Base-by-base conservation (phyloP, 2,888 invertebrate genomes). In the Campopleginae sp. region DNA sequence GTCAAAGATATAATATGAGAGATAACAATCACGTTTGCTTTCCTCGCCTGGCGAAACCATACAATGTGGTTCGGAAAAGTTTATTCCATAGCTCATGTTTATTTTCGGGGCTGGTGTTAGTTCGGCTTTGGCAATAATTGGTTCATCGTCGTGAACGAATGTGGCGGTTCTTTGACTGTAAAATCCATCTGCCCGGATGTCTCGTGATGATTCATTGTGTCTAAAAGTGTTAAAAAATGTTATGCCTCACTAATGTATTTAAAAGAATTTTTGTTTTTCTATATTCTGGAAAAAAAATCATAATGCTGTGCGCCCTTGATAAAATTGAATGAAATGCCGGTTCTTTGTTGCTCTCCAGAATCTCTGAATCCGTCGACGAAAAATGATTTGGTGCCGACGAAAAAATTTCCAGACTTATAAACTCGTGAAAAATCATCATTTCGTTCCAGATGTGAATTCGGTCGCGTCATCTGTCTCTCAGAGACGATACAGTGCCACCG, bases 401-500 rank as follows among this genome's bases (percentile, higher is more conserved):
- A 81, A 42, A 79, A 65, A 72, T 42, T 44, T 51, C 7, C 54
- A 72, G 46, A 71, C 23, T 33, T 77, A 68, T 80, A 38, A 68
- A 51, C 51, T 48, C 8, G 38, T 31, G 17, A 23, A 54, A 54
- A 68, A 48, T 48, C 48, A 27, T 71, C 10, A 75, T 0, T 76
- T 75, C 78, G 84, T 84, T 77, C 66, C 88, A 88, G 81, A 80
- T 89, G 88, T 86, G n/a, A 66, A 85, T 19, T 70, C 65, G 6
- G 79, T 77, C 19, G 84, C 83, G 63, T 70, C 83, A 38, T 81
- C 74, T 68, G 10, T 58, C 17, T 44, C 63, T 19, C 83, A 77
- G 17, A 88, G 93, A 68, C 89, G 94, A 42, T 95, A 95, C 90
- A 95, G 95, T 87, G 92, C 95, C 19, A 95, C 95, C 90, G 95